phyloP scores from a whole-genome alignment of 2,888 invertebrate genomes.

The Cheilosia vulpina region DNA sequence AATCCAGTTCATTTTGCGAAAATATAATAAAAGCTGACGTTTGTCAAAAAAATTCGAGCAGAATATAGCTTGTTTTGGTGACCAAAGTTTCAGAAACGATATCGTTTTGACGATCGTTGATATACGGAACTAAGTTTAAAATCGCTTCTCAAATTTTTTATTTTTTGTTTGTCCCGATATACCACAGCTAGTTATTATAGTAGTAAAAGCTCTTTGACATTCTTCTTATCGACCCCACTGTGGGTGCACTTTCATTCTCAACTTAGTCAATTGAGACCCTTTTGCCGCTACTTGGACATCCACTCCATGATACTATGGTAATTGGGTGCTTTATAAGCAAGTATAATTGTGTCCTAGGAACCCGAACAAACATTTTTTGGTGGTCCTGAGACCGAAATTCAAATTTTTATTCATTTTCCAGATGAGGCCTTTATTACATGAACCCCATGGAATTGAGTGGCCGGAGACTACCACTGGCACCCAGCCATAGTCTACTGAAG shows the following conservation, averaged over 20 bases:
- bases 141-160: no score
- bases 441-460: constrained; percentile 29
- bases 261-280: background rate
- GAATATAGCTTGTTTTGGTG: no score
- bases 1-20: no score
- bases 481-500: background rate
- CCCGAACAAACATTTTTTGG: constrained; percentile 53
- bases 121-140: no score
- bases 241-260: background rate
- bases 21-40: no score
- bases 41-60: no score
- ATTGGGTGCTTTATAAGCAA: constrained; percentile 73
- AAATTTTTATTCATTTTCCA: constrained; percentile 55
- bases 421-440: constrained; percentile 50
- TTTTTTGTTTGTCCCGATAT: no score
- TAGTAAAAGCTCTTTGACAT: no score
- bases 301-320: constrained; percentile 55
- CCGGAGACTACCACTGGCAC: constrained; percentile 7
- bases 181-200: no score
- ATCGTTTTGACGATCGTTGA: no score
- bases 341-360: constrained; percentile 67
- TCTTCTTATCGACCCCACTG: constrained; percentile 17
- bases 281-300: constrained; percentile 22
- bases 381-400: constrained; percentile 39
- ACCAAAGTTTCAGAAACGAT: no score